These are phyloP conservation scores for Carassius gibelio DNA, from an alignment of 2,113 vertebrate genomes.

Conservation along the genomic window DNA sequence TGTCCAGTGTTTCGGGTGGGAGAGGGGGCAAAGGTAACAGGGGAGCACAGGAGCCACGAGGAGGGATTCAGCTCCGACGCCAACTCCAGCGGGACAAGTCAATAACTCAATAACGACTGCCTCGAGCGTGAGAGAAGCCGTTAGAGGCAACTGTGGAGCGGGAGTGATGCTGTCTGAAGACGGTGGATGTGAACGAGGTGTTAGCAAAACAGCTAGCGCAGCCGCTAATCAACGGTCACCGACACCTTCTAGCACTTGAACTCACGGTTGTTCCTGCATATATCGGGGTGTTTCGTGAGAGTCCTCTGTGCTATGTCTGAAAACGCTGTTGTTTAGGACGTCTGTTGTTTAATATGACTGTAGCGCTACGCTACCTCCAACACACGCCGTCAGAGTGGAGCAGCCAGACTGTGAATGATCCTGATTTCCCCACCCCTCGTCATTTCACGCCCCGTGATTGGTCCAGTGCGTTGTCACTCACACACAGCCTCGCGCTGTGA, in stretches of 20 bases:
- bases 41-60: conserved; percentile 70
- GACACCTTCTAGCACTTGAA: conserved; percentile 56
- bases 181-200: conserved; percentile 41
- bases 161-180: conserved; percentile 61
- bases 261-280: conserved; percentile 66
- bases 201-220: conserved; percentile 71
- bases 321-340: conserved; percentile 52
- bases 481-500: not conserved
- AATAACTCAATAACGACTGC: conserved; percentile 2
- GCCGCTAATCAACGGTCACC: conserved; percentile 52
- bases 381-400: conserved; percentile 79
- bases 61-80: conserved; percentile 59
- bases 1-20: conserved; percentile 81
- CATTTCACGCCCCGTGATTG: conserved; percentile 61
- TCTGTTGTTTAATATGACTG: conserved; percentile 58
- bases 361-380: conserved; percentile 67
- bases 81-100: conserved; percentile 57
- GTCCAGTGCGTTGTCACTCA: conserved; percentile 51
- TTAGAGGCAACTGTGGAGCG: not conserved
- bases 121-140: not conserved
- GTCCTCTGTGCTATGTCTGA: conserved; percentile 52
- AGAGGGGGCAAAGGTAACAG: conserved; percentile 71
- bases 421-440: conserved; percentile 73
- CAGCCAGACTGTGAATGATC: conserved; percentile 78
- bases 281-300: conserved; percentile 54